Conservation (phyloP, 2,888 invertebrate genomes). For the Acronicta psi region DNA sequence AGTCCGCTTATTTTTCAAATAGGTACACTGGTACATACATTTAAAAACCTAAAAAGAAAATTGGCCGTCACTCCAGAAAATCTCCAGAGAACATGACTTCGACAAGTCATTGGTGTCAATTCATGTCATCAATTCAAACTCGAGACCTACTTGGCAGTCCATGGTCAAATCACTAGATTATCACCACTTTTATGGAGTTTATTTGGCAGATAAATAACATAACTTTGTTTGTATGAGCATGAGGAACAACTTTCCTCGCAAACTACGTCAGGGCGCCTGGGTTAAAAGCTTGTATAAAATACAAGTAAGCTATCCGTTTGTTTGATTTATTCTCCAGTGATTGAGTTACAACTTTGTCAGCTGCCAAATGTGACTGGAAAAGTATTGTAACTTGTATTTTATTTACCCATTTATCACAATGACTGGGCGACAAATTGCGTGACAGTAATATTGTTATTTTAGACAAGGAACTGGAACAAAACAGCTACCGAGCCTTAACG, state of each 20-base stretch:
- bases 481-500: conserved; percentile 58
- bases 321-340: conserved; percentile 46
- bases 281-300: conserved; percentile 39
- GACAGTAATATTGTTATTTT: conserved; percentile 66
- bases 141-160: no score
- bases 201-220: conserved; percentile 23
- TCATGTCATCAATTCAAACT: no score
- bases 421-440: conserved; percentile 58
- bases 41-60: no score
- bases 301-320: conserved; percentile 41
- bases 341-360: conserved; percentile 47
- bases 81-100: no score
- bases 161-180: no score
- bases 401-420: conserved; percentile 59
- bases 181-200: conserved; percentile 12
- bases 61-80: no score
- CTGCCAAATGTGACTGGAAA: conserved; percentile 45
- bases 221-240: conserved; percentile 18
- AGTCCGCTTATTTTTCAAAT: no score
- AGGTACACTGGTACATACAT: no score
- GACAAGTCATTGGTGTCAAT: no score
- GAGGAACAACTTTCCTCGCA: conserved; percentile 9
- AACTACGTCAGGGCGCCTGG: conserved; percentile 11
- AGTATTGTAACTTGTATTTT: conserved; percentile 50
- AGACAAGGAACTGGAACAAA: conserved; percentile 56